These are phyloP conservation scores for Thalpophila matura DNA, from an alignment of 2,888 invertebrate genomes.

Conservation along the genomic window DNA sequence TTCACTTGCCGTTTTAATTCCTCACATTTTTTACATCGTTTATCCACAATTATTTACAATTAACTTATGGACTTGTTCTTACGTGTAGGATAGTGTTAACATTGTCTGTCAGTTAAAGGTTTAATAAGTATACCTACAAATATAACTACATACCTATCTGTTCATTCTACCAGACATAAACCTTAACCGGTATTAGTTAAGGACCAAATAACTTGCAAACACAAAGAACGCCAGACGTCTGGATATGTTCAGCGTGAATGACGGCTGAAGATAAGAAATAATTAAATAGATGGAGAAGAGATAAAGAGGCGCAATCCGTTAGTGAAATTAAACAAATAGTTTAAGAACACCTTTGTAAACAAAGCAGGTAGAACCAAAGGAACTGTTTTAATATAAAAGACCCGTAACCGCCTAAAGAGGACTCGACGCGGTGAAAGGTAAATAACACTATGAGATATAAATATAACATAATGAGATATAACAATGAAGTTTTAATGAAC, in stretches of 20 bases:
- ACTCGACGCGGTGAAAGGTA: slow-evolving; percentile 75
- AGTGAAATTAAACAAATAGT: slow-evolving; percentile 69
- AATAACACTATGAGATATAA: slow-evolving; percentile 75
- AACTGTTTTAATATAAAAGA: slow-evolving; percentile 71
- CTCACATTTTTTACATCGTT: slow-evolving; percentile 61
- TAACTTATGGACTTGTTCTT: slow-evolving; percentile 52
- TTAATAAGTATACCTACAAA: slow-evolving; percentile 27
- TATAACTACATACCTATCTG: slow-evolving; percentile 14
- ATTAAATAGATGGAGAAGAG: slow-evolving; percentile 65
- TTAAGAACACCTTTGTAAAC: slow-evolving; percentile 77
- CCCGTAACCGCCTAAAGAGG: slow-evolving; percentile 59
- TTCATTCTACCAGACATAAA: slow-evolving; percentile 12
- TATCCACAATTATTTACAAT: slow-evolving; percentile 49
- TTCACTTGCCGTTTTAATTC: slow-evolving; percentile 66
- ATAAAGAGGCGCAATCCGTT: slow-evolving; percentile 63
- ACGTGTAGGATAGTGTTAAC: slow-evolving; percentile 22
- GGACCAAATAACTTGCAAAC: slow-evolving; percentile 15
- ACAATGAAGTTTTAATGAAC: slow-evolving; percentile 86
- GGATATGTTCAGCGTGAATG: slow-evolving; percentile 15
- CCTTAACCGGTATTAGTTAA: slow-evolving; percentile 41
- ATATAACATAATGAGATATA: too few relatives aligned
- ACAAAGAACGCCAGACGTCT: slow-evolving; percentile 21
- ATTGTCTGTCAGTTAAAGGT: slow-evolving; percentile 11
- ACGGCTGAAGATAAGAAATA: slow-evolving; percentile 60
- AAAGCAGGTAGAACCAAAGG: slow-evolving; percentile 73